Conservation (phyloP, 2,113 vertebrate species). For the Stegastes partitus region DNA sequence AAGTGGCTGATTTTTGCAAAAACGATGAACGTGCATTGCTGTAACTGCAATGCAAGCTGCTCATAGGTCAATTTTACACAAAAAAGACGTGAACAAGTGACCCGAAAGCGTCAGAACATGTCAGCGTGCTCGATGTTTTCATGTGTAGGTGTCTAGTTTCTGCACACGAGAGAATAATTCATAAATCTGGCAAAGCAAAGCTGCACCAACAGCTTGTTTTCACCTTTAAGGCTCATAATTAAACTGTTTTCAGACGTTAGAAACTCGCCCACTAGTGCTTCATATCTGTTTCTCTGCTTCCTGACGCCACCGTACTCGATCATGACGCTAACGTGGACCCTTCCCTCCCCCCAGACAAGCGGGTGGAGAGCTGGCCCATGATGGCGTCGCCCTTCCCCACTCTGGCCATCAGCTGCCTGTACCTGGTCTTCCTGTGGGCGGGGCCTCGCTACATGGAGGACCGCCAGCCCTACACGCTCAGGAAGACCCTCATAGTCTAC, state of each 20-base stretch:
- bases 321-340: not conserved
- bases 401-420: constrained; percentile 93
- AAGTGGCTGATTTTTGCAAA: not conserved
- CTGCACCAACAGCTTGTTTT: too few relatives aligned
- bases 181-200: too few relatives aligned
- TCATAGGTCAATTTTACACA: not conserved
- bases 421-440: constrained; percentile 96
- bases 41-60: not conserved
- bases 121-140: too few relatives aligned
- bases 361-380: constrained; percentile 95
- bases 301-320: too few relatives aligned
- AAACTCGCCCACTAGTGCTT: too few relatives aligned
- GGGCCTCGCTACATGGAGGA: constrained; percentile 97
- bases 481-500: constrained; percentile 94
- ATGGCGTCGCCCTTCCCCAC: constrained; percentile 95
- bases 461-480: constrained; percentile 93
- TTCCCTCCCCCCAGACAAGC: constrained; percentile 87
- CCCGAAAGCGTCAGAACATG: not conserved
- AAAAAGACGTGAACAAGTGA: too few relatives aligned
- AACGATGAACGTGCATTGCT: not conserved
- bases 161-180: not conserved
- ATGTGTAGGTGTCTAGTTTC: not conserved
- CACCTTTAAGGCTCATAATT: too few relatives aligned
- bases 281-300: too few relatives aligned
- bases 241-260: too few relatives aligned